Conservation (phyloP, 2,797 vertebrate species). For the Oophaga sylvatica region DNA sequence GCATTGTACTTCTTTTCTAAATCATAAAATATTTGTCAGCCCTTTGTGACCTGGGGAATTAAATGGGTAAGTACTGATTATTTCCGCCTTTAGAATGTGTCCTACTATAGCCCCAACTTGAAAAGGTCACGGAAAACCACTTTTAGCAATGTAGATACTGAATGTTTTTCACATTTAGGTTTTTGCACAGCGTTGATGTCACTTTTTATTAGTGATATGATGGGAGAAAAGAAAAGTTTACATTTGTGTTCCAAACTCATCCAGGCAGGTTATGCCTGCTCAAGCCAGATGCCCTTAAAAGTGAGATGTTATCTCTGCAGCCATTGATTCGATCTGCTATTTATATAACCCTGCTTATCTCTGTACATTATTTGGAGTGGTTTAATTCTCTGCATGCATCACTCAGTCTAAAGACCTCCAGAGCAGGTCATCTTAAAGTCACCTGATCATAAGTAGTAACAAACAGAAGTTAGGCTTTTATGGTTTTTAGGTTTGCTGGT, state of each 20-base stretch:
- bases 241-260: neutral
- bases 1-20: too few species aligned
- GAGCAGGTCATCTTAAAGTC: conserved; percentile 42
- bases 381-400: conserved; percentile 34
- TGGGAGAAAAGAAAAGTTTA: neutral
- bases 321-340: conserved; percentile 49
- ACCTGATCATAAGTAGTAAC: neutral
- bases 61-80: too few species aligned
- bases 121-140: too few species aligned
- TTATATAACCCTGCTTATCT: conserved; percentile 51
- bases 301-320: conserved; percentile 42
- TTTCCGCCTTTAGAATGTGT: too few species aligned
- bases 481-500: neutral
- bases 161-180: neutral
- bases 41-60: too few species aligned
- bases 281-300: conserved; percentile 33
- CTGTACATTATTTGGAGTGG: neutral
- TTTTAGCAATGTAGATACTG: too few species aligned
- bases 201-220: neutral
- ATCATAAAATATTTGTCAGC: too few species aligned
- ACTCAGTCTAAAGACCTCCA: neutral
- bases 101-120: too few species aligned
- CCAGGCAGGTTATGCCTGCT: neutral
- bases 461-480: neutral
- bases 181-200: neutral